Evolutionary conservation across 2,888 invertebrate species (phyloP).

Genomic region (Lordiphosa fenestrarum): DNA sequence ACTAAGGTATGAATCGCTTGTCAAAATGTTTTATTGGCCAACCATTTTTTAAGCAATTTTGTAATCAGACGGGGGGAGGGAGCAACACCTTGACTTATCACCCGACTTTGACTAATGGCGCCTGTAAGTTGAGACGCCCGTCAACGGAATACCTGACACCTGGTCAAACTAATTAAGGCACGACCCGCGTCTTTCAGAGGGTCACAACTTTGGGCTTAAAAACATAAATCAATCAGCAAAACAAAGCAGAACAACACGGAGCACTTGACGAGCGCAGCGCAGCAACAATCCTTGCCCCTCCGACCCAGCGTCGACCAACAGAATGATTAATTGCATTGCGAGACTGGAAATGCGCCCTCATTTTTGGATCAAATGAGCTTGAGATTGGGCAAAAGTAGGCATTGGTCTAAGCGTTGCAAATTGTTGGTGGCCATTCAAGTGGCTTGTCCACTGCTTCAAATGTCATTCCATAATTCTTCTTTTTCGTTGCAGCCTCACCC

Average conservation of each 20-base stretch:
- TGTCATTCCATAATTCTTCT: slow-evolving; percentile 21
- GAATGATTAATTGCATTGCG: slow-evolving; percentile 62
- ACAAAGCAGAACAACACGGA: slow-evolving; percentile 47
- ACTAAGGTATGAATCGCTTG: slow-evolving; percentile 71
- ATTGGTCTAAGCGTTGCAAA: too few species aligned
- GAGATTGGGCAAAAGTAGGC: too few species aligned
- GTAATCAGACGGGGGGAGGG: slow-evolving; percentile 54
- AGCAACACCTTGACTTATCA: slow-evolving; percentile 51
- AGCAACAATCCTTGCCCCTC: slow-evolving; percentile 15
- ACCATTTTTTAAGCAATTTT: slow-evolving; percentile 74
- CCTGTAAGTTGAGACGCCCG: slow-evolving; percentile 23
- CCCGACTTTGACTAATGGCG: slow-evolving; percentile 64
- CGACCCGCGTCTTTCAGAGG: slow-evolving; percentile 9
- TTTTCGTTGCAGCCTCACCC: slow-evolving; percentile 54
- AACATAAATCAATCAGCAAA: slow-evolving; percentile 64
- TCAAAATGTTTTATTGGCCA: slow-evolving; percentile 76
- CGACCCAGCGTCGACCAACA: slow-evolving; percentile 17
- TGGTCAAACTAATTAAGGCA: slow-evolving; percentile 69
- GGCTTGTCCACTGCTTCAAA: slow-evolving; percentile 25
- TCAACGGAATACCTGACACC: slow-evolving; percentile 33
- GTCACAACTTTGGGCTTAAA: slow-evolving; percentile 59
- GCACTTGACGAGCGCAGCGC: slow-evolving; percentile 56
- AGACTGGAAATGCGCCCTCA: slow-evolving; percentile 39
- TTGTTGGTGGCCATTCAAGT: too few species aligned
- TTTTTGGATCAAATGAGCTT: slow-evolving; percentile 2